A percentile compares a stretch with the other conserved stretches of the same genome.
These are phyloP conservation scores for Plutomurus gul DNA, from an alignment of 1,140 invertebrate genomes.

Conservation along the genomic window DNA sequence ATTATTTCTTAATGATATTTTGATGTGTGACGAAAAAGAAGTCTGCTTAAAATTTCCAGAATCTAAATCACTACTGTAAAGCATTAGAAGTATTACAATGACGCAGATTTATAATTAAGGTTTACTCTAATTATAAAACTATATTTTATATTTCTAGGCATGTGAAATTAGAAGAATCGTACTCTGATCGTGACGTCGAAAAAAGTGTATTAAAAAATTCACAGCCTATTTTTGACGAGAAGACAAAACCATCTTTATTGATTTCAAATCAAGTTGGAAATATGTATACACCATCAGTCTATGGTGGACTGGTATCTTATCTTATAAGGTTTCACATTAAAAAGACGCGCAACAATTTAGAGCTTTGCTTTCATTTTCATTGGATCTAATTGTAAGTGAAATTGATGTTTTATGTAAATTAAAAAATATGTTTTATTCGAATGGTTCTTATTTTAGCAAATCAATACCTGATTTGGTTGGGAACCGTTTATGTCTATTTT, in stretches of 20 bases:
- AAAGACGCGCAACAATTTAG: too few species aligned
- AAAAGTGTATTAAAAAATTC: constrained; percentile 80
- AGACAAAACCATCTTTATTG: constrained; percentile 84
- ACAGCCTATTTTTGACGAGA: constrained; percentile 72
- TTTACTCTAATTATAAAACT: neutral
- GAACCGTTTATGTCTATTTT: constrained; percentile 86
- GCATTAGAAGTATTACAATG: too few species aligned
- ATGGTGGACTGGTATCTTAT: constrained; percentile 87
- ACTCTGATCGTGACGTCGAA: constrained; percentile 89
- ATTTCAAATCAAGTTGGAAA: constrained; percentile 93
- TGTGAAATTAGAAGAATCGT: constrained; percentile 78
- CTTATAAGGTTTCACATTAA: constrained; percentile 65
- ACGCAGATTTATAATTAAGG: too few species aligned
- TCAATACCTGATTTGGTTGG: constrained; percentile 71
- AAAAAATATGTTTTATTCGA: too few species aligned
- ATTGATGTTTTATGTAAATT: constrained; percentile 36
- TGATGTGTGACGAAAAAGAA: constrained; percentile 54
- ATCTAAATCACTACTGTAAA: constrained; percentile 63
- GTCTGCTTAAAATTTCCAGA: constrained; percentile 67
- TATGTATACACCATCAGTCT: constrained; percentile 98
- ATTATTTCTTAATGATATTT: constrained; percentile 81
- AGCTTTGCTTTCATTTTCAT: too few species aligned
- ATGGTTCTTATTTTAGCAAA: constrained; percentile 60
- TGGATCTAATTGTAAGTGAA: constrained; percentile 35
- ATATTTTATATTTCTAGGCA: constrained; percentile 60